Conservation (phyloP, 2,888 invertebrate genomes). For the Drosophila emarginata region DNA sequence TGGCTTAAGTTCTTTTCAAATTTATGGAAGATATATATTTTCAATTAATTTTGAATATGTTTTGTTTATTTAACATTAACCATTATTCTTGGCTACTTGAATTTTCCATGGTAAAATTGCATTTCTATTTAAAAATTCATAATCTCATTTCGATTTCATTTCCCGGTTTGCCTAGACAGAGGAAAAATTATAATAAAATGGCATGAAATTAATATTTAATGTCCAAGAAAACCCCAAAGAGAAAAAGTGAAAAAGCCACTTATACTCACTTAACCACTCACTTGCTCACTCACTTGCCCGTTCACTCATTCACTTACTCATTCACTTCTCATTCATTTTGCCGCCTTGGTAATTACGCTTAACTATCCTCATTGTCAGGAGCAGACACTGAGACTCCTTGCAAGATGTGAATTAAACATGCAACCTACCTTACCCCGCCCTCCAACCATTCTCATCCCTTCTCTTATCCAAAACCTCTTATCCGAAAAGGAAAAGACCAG, state of each 20-base stretch:
- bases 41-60: background rate
- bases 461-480: constrained; percentile 17
- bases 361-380: constrained; percentile 73
- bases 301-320: constrained; percentile 12
- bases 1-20: too few species aligned
- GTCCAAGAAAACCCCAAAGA: constrained; percentile 21
- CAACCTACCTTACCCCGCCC: constrained; percentile 24
- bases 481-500: constrained; percentile 21
- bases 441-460: background rate
- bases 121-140: constrained; percentile 8
- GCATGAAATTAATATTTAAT: constrained; percentile 63
- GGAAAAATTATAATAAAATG: constrained; percentile 12
- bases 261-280: constrained; percentile 20
- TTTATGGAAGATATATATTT: too few species aligned
- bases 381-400: constrained; percentile 18
- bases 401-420: constrained; percentile 48
- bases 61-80: background rate
- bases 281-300: background rate
- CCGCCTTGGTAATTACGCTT: constrained; percentile 75
- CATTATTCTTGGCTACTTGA: background rate
- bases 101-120: background rate
- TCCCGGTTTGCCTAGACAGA: background rate
- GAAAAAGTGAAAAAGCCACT: constrained; percentile 5
- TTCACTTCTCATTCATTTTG: constrained; percentile 35
- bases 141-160: background rate